Percentiles rank a stretch among this genome's conserved stretches.
These are phyloP conservation scores for Morus bassanus DNA, from an alignment of 2,797 vertebrate species.

Conservation along the genomic window DNA sequence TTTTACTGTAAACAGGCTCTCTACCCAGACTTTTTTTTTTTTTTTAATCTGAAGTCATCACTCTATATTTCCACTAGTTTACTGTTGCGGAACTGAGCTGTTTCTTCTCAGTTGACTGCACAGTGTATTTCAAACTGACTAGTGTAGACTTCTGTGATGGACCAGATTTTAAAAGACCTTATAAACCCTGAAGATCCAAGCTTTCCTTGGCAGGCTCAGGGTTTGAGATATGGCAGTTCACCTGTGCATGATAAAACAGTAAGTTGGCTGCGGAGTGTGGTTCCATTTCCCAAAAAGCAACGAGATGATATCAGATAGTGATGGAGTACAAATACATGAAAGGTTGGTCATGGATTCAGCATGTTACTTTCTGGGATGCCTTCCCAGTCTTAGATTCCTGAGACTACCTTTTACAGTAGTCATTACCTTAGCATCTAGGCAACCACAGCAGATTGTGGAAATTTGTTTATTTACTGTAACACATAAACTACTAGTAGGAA, in stretches of 20 bases:
- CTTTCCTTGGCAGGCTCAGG: slow-evolving; percentile 70
- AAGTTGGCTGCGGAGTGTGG: slow-evolving; percentile 15
- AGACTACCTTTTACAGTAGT: background rate
- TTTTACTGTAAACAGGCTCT: background rate
- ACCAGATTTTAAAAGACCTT: background rate
- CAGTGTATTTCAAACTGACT: background rate
- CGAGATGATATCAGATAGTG: fast-evolving
- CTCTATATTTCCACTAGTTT: background rate
- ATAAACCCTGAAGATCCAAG: background rate
- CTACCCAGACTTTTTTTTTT: background rate
- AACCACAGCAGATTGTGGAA: background rate
- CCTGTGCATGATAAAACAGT: slow-evolving; percentile 76
- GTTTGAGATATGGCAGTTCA: slow-evolving; percentile 77
- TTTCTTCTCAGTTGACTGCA: background rate
- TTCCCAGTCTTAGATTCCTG: background rate
- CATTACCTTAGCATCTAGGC: background rate
- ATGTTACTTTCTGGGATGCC: background rate
- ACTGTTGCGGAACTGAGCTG: background rate
- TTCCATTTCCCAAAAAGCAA: background rate
- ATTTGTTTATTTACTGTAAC: background rate
- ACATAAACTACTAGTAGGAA: background rate
- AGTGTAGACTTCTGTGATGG: background rate
- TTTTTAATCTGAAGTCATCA: background rate
- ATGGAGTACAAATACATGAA: background rate
- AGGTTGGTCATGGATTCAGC: background rate